Conservation (phyloP, 2,797 vertebrate genomes). For the Hydrolagus colliei region DNA sequence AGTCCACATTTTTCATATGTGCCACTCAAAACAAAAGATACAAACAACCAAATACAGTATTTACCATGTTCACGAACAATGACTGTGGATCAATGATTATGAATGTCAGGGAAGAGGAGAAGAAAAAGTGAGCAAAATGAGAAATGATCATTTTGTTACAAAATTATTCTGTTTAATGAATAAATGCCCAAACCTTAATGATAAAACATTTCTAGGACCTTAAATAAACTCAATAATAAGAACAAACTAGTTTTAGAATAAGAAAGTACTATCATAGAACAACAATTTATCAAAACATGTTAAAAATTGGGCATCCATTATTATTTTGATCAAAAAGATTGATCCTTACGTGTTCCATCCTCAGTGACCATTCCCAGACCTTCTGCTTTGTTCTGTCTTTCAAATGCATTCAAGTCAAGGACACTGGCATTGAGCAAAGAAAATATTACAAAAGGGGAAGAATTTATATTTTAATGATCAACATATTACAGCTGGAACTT, state of each 20-base stretch:
- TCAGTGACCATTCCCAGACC: conserved; percentile 98
- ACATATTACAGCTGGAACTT: too few relatives aligned
- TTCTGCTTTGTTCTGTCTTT: conserved; percentile 98
- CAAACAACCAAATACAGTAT: conserved; percentile 76
- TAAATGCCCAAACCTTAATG: conserved; percentile 46
- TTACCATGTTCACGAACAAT: conserved; percentile 99
- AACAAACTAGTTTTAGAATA: background rate
- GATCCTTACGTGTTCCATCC: conserved; percentile 93
- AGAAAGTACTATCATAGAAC: background rate
- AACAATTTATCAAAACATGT: background rate
- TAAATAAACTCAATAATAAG: conserved; percentile 38
- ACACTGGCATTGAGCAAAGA: conserved; percentile 60
- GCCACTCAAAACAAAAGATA: conserved; percentile 48
- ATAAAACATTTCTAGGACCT: conserved; percentile 39
- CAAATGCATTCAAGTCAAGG: conserved; percentile 95
- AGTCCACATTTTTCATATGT: conserved; percentile 5
- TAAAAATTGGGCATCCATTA: background rate
- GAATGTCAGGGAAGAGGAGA: conserved; percentile 62
- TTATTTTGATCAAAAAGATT: conserved; percentile 10
- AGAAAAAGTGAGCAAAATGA: conserved; percentile 63
- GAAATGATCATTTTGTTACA: conserved; percentile 67
- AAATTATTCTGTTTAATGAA: conserved; percentile 64
- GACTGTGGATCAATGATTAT: conserved; percentile 63
- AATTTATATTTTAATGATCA: too few relatives aligned
- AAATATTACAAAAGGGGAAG: conserved; percentile 37